phyloP scores from a whole-genome alignment of 2,797 vertebrate genomes.

The Siniperca undulata region DNA sequence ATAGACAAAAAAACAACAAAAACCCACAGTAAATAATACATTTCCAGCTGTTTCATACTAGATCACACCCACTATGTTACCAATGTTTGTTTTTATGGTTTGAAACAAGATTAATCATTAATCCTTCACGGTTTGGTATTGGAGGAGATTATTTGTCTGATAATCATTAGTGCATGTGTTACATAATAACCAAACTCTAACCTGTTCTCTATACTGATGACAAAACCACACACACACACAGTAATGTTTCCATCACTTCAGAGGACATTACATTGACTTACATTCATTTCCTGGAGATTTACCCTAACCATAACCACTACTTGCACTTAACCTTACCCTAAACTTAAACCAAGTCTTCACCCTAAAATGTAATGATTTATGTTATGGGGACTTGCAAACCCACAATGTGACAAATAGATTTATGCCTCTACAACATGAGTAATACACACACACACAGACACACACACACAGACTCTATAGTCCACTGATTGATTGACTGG shows the following conservation, averaged over 20 bases:
- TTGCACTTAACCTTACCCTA: no score
- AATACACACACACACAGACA: not conserved
- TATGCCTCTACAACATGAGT: no score
- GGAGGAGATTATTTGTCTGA: conserved; percentile 18
- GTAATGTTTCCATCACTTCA: no score
- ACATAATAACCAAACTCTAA: conserved; percentile 35
- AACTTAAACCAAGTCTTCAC: no score
- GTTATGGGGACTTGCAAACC: no score
- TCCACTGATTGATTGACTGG: conserved; percentile 52
- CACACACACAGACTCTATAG: conserved; percentile 6
- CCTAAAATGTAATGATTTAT: no score
- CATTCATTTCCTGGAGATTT: no score
- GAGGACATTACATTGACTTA: no score
- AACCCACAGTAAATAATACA: conserved; percentile 27
- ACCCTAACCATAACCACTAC: no score
- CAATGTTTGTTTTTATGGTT: conserved; percentile 21
- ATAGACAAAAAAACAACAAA: conserved; percentile 37
- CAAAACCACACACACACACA: conserved; percentile 19
- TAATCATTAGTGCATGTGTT: conserved; percentile 52
- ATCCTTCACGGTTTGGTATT: conserved; percentile 28
- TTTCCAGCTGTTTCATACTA: conserved; percentile 28
- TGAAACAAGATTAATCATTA: conserved; percentile 34
- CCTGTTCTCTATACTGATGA: conserved; percentile 10
- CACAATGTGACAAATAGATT: no score
- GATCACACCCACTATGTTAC: not conserved